Base-by-base conservation (phyloP, 2,113 vertebrate species). In the Hiodon alosoides region DNA sequence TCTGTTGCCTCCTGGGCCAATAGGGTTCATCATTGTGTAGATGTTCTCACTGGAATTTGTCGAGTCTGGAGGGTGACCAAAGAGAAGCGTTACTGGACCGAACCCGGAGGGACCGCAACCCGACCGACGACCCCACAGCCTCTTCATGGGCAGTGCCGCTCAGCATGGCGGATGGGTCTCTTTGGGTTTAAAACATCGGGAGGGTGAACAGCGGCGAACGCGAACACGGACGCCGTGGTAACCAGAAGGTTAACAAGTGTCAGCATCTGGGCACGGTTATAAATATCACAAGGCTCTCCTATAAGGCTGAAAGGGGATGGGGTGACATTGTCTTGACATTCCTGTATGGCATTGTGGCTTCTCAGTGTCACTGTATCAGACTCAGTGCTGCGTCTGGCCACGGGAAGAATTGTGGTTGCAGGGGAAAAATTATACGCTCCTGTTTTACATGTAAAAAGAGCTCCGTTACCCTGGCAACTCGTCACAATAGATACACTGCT, bases 1-100 rank as follows among this genome's bases (percentile, higher is more conserved):
- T 82, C 95, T 85, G 85, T 87, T 93, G 47, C 92, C 87, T 6
- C 92, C 87, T 0, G 92, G 92, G 61, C 93, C 94, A 0, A 95
- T 91, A 17, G 95, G 92, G 81, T 94, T 95, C 91, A 96, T 95
- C 90, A 96, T 90, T 51, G 95, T 94, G 87, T 95, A 96, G 86
- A 96, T 94, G 84, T 91, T 96, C 87, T 96, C 95, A 58, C 95
- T 95, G 81, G 95, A 96, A 82, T 94, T 95, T 71, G 94, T 96
- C 62, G 95, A 95, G 84, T 95, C 94, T 95, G 72, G 14, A 7
- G 72, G 66, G 58, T 67, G 13, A 62, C 17, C 50, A 10, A 47
- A 54, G 5, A 53, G 13, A 31, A 48, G 66, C 51, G 48, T 31
- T 31, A 31, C 31, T 31, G 31, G 31, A 31, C 31, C 31, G 31